Evolutionary conservation across 2,888 invertebrate genomes (phyloP).

Genomic region (Oxytorus armatus): DNA sequence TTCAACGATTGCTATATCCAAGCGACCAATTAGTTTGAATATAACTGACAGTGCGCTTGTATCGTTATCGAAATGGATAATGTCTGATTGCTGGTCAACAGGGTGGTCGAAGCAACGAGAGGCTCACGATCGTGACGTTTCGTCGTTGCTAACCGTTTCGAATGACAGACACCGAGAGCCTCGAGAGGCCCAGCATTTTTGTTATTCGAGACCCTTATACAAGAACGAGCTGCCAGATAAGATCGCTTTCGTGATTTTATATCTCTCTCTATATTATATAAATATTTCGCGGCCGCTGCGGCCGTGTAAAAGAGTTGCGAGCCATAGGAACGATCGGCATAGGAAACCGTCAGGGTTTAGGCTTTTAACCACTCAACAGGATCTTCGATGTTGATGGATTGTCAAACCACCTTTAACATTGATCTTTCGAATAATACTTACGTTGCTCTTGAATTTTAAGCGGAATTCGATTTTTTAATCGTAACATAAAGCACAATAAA

Average conservation of each 20-base stretch:
- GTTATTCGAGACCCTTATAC: conserved; percentile 50
- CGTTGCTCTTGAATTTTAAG: no score
- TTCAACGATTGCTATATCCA: not conserved
- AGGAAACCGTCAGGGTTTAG: conserved; percentile 18
- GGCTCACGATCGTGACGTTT: conserved; percentile 52
- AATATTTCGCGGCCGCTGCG: no score
- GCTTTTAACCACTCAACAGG: not conserved
- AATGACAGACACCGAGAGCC: conserved; percentile 71
- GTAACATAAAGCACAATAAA: no score
- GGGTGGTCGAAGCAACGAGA: conserved; percentile 64
- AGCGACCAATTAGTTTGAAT: not conserved
- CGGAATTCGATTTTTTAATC: no score
- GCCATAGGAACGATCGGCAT: conserved; percentile 39
- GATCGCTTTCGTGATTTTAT: no score
- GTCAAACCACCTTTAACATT: no score
- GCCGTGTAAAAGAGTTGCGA: no score
- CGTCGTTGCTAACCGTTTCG: conserved; percentile 66
- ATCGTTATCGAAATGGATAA: conserved; percentile 49
- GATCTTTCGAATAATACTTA: no score
- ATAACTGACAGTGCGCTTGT: not conserved
- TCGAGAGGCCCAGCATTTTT: conserved; percentile 19
- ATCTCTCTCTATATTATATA: no score
- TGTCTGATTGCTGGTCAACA: conserved; percentile 51
- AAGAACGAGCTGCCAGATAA: conserved; percentile 28
- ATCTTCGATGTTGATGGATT: no score